Evolutionary conservation across 1,140 invertebrate species (phyloP).

Genomic region (Diploscapter pachys): DNA sequence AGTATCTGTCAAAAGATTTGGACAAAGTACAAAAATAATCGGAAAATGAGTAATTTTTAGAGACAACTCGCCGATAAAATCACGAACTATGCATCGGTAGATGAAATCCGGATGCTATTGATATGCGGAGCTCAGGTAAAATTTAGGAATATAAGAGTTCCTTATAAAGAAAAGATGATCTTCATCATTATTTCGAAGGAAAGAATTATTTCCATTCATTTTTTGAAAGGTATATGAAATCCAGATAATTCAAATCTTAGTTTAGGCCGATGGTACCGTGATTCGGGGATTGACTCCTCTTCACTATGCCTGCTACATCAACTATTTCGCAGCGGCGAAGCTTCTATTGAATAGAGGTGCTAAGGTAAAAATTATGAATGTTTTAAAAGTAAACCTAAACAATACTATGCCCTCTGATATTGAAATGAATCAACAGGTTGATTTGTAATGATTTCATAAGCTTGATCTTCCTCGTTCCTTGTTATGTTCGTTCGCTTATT

Average conservation of each 20-base stretch:
- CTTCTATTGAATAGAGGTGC: slow-evolving; percentile 58
- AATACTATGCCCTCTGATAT: background rate
- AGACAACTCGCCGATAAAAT: slow-evolving; percentile 83
- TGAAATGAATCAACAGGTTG: too few species aligned
- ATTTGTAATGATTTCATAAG: too few species aligned
- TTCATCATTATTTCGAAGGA: too few species aligned
- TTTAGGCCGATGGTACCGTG: slow-evolving; percentile 61
- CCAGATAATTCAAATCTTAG: background rate
- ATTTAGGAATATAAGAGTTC: too few species aligned
- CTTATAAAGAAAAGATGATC: too few species aligned
- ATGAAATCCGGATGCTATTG: slow-evolving; percentile 78
- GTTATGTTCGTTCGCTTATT: too few species aligned
- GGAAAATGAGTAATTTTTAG: slow-evolving; percentile 61
- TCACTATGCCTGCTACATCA: slow-evolving; percentile 86
- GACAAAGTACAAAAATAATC: background rate
- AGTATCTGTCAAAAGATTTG: background rate
- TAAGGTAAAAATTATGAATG: slow-evolving; percentile 37
- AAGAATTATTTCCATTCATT: too few species aligned
- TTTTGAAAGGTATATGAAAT: too few species aligned
- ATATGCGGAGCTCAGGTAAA: slow-evolving; percentile 77
- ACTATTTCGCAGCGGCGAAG: slow-evolving; percentile 75
- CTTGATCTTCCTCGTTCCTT: too few species aligned
- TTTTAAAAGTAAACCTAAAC: slow-evolving; percentile 1
- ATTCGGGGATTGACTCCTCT: slow-evolving; percentile 71
- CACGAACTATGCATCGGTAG: slow-evolving; percentile 77